Evolutionary conservation across 2,888 invertebrate species (phyloP), one percentile per base, ranked within the genome.

Genomic region (Blomia tropicalis): DNA sequence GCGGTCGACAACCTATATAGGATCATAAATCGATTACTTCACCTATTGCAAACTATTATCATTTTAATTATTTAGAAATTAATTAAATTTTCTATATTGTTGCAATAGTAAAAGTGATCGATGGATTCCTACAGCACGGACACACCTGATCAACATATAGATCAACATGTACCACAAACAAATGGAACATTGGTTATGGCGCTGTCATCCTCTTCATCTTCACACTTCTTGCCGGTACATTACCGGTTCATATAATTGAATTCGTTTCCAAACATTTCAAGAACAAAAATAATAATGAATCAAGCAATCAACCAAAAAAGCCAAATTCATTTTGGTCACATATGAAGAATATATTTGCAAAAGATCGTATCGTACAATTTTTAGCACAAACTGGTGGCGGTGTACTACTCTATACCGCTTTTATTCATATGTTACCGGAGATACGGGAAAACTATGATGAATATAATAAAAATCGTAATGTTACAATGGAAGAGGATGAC

Each of bases 341-440:
- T 11, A 11, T 47, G 51, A 25, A 22, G n/a, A 47, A 7, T n/a
- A 47, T 47, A 7, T 47, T 47, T 27, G 22, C n/a, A 27, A 47
- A 56, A 19, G 56, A 56, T 36, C 56, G 56, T 22, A 56, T 56
- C 19, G 43, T 62, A 30, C 62, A 62, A 44, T 36, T 62, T 31
- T 27, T 62, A 22, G 47, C 62, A 14, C 62, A 62, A 58, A 43
- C 87, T 67, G 87, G 87, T 19, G 87, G 87, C n/a, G 87, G 87
- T 11, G 87, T 87, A 0, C 75, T 88, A 22, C 75, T 88, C 43
- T 82, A 83, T 66, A 87, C 87, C 2, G 86, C 86, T 3, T 86
- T 88, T 71, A 74, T 86, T 67, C 87, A 88, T 70, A 75, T 88
- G 69, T 75, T 87, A 62, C 87, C 87, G 1, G 87, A 87, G 76